phyloP scores from a whole-genome alignment of 2,888 invertebrate species.

The Leucophenga maculata region DNA sequence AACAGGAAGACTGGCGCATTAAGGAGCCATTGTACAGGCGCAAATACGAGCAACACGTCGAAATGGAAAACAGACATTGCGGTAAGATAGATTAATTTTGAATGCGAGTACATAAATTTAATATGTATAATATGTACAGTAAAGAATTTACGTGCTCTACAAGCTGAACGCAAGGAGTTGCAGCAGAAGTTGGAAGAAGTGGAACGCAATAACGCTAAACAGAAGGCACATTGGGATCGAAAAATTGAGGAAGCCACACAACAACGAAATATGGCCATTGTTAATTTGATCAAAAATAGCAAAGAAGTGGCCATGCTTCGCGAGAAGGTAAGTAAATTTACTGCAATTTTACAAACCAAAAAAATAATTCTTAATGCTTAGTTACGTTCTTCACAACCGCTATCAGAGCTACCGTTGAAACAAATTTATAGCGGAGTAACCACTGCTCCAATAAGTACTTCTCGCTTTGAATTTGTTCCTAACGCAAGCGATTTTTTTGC shows the following conservation, averaged over 20 bases:
- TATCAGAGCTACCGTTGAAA: background rate
- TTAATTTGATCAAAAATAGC: background rate
- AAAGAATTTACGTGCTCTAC: background rate
- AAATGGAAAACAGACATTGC: background rate
- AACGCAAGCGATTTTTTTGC: background rate
- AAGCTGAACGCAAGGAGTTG: background rate
- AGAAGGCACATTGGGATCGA: slow-evolving; percentile 8
- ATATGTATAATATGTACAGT: too few species aligned
- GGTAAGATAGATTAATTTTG: background rate
- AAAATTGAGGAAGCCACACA: slow-evolving; percentile 3
- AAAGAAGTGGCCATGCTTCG: background rate
- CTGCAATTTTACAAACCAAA: background rate
- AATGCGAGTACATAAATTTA: too few species aligned
- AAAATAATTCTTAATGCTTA: background rate
- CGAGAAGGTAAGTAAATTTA: background rate
- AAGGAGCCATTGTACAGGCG: slow-evolving; percentile 74
- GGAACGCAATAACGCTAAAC: background rate
- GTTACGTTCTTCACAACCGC: background rate
- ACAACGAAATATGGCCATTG: background rate
- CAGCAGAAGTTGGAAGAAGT: background rate
- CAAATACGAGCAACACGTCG: slow-evolving; percentile 7
- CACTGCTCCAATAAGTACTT: background rate
- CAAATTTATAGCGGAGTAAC: background rate
- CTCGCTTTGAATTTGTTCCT: background rate
- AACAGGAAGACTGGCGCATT: slow-evolving; percentile 81